Evolutionary conservation across 2,797 vertebrate genomes (phyloP).

Genomic region (Austrolebias charrua): DNA sequence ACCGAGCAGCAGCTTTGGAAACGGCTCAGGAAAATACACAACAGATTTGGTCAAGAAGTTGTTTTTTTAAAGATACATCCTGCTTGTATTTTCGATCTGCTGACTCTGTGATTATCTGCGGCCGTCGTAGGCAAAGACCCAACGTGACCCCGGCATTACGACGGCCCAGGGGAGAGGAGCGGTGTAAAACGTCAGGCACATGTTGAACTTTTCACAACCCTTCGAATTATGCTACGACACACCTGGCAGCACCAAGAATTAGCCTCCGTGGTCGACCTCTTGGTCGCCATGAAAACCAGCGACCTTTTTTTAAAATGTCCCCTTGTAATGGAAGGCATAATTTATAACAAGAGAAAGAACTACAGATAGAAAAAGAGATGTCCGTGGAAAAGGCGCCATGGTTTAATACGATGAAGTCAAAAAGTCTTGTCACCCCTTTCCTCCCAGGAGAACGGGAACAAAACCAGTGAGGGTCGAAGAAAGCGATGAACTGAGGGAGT

Average conservation of each 20-base stretch:
- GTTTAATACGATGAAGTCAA: slow-evolving; percentile 75
- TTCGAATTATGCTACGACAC: slow-evolving; percentile 75
- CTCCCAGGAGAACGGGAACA: slow-evolving; percentile 45
- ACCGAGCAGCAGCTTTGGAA: slow-evolving; percentile 9
- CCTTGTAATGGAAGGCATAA: slow-evolving; percentile 69
- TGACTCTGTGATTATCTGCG: slow-evolving; percentile 35
- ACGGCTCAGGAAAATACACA: slow-evolving; percentile 33
- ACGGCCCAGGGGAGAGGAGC: slow-evolving; percentile 43
- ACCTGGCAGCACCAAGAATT: slow-evolving; percentile 70
- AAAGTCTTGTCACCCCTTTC: slow-evolving; percentile 51
- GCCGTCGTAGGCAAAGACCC: slow-evolving; percentile 39
- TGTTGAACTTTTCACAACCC: slow-evolving; percentile 45
- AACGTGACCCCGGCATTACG: slow-evolving; percentile 34
- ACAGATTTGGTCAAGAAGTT: slow-evolving; percentile 31
- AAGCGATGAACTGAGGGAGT: slow-evolving; percentile 64
- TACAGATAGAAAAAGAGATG: slow-evolving; percentile 78
- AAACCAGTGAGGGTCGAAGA: slow-evolving; percentile 64
- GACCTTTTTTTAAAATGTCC: slow-evolving; percentile 23
- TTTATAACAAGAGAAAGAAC: slow-evolving; percentile 72
- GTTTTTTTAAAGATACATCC: background rate
- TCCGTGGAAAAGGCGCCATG: slow-evolving; percentile 80
- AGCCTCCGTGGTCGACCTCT: slow-evolving; percentile 55
- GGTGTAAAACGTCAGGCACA: slow-evolving; percentile 70
- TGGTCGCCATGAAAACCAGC: slow-evolving; percentile 53
- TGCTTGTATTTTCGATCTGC: slow-evolving; percentile 7